Base-by-base conservation (phyloP, 2,797 vertebrate species). In the Rhinatrema bivittatum region DNA sequence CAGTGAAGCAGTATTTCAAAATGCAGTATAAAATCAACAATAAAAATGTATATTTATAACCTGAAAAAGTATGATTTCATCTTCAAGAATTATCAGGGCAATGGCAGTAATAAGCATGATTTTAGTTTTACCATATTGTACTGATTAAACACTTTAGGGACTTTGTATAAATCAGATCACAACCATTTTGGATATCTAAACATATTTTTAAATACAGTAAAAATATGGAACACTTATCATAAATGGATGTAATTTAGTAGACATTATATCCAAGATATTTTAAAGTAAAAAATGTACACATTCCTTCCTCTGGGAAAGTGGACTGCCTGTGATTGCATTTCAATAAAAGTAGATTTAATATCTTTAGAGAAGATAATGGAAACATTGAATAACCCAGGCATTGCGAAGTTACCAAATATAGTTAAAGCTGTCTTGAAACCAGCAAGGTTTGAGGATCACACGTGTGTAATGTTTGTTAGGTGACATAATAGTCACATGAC, bases 31-130 rank as follows among this genome's bases (percentile, higher is more conserved):
- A 84, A 86, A 81, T 83, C 80, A 83, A 86, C 84, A 85, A 81
- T 86, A 83, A 86, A 78, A 86, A 83, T 67, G 70, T 82, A 66
- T 84, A 86, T 86, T 84, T 86, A 85, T 86, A 86, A 84, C 79
- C 76, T 70, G 63, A 83, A 85, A n/a, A 85, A 81, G 74, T 79
- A 86, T 86, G 82, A 86, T 83, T 84, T 86, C 84, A 86, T 84
- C 78, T 74, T 86, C 84, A 82, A 86, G 72, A 82, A 79, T 82
- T 78, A 85, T 82, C 84, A 85, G 81, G 43, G 62, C 81, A 82
- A 84, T 79, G 83, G 76, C 57, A 59, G 68, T 80, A 85, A 83
- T 83, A 86, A 84, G 79, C 67, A 74, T 72, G 72, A 76, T 81
- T 84, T 81, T 73, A 71, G 72, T 76, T 74, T 65, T 77, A 67